These are phyloP conservation scores for Boulengerochromis microlepis DNA, from an alignment of 2,113 vertebrate species.

Conservation along the genomic window DNA sequence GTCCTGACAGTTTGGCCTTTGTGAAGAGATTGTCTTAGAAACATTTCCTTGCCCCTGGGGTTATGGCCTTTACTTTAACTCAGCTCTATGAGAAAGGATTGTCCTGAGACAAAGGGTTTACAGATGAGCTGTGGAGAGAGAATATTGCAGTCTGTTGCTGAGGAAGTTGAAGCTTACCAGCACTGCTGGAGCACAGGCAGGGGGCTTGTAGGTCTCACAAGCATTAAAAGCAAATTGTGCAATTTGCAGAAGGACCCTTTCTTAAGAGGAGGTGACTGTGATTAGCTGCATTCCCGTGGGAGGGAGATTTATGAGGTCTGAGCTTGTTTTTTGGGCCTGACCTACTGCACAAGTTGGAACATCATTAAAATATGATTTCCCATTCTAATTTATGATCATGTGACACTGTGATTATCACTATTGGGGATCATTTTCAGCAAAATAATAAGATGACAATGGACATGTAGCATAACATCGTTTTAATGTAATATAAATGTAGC, in stretches of 20 bases:
- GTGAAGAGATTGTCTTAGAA: not conserved
- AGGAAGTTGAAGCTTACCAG: not conserved
- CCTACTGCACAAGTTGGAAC: not conserved
- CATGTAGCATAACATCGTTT: not conserved
- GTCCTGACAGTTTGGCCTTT: conserved; percentile 26
- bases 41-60: not conserved
- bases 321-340: not conserved
- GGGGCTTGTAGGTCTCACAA: not conserved
- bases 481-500: not conserved
- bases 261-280: conserved; percentile 6
- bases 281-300: conserved; percentile 13
- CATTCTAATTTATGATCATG: not conserved
- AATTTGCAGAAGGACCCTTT: conserved; percentile 13
- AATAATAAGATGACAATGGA: not conserved
- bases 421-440: not conserved
- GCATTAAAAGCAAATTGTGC: conserved; percentile 26
- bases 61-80: not conserved
- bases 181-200: not conserved
- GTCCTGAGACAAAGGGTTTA: not conserved
- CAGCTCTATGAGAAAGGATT: not conserved
- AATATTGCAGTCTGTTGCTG: not conserved
- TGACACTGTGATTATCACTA: not conserved
- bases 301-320: conserved; percentile 6
- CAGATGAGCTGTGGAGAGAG: not conserved
- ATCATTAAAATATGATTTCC: not conserved